phyloP scores from a whole-genome alignment of 92 coral and sea anemone genomes.

The Zoanthus solanderi region DNA sequence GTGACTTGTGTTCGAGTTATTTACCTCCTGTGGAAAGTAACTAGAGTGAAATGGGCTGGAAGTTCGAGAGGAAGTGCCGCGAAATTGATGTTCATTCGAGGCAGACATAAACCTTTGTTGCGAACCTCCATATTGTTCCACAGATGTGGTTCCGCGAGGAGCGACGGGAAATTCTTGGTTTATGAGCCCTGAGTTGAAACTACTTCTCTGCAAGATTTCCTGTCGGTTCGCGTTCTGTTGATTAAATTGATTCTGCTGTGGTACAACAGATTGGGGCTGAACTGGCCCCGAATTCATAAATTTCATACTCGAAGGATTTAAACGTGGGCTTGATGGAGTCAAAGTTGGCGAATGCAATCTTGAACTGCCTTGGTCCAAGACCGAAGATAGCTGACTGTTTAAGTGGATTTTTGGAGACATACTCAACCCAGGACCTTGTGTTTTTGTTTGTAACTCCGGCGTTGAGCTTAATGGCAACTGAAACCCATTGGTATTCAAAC shows the following conservation, averaged over 20 bases:
- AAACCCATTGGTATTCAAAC: slow-evolving; percentile 83
- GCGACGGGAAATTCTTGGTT: slow-evolving; percentile 79
- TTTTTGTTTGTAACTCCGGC: slow-evolving; percentile 73
- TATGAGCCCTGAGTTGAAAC: slow-evolving; percentile 65
- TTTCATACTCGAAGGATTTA: slow-evolving; percentile 51
- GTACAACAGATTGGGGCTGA: slow-evolving; percentile 48
- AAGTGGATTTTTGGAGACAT: slow-evolving; percentile 73
- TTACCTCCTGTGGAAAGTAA: slow-evolving; percentile 83
- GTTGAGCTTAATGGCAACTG: slow-evolving; percentile 78
- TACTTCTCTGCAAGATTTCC: slow-evolving; percentile 80
- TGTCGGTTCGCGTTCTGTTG: slow-evolving; percentile 78
- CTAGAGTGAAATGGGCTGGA: slow-evolving; percentile 79
- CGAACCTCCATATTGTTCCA: slow-evolving; percentile 89
- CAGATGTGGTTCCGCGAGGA: slow-evolving; percentile 82
- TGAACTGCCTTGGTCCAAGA: slow-evolving; percentile 77
- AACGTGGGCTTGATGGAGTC: slow-evolving; percentile 42
- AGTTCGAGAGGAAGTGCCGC: slow-evolving; percentile 79
- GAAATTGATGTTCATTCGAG: slow-evolving; percentile 76
- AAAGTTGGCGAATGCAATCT: slow-evolving; percentile 45
- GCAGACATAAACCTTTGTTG: slow-evolving; percentile 92
- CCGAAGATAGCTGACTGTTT: slow-evolving; percentile 79
- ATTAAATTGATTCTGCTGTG: slow-evolving; percentile 79
- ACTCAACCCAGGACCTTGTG: slow-evolving; percentile 65
- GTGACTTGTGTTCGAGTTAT: slow-evolving; percentile 69
- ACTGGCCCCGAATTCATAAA: slow-evolving; percentile 32